These are phyloP conservation scores for Chaitophorus viminalis DNA, from an alignment of 2,888 invertebrate genomes.

Conservation along the genomic window DNA sequence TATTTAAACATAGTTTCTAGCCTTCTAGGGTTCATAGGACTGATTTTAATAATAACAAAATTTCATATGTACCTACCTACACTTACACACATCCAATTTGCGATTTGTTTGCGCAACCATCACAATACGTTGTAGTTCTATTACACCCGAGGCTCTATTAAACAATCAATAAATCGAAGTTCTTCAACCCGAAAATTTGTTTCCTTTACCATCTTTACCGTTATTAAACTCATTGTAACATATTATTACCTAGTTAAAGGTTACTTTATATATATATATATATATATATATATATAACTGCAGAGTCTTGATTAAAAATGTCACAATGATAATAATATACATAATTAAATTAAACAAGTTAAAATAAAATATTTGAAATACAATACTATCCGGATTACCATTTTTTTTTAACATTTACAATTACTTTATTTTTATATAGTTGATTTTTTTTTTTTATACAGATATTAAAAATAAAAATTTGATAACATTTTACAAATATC, in stretches of 20 bases:
- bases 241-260: no score
- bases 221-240: background rate
- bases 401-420: background rate
- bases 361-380: no score
- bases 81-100: background rate
- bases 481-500: no score
- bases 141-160: background rate
- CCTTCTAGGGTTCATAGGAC: background rate
- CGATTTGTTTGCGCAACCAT: background rate
- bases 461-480: background rate
- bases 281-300: no score
- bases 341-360: background rate
- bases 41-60: background rate
- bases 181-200: slow-evolving; percentile 3
- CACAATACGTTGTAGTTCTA: background rate
- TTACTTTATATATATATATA: no score
- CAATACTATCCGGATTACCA: no score
- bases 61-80: background rate
- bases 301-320: background rate
- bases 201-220: background rate
- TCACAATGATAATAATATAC: background rate
- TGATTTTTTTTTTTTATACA: background rate
- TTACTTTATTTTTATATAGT: background rate
- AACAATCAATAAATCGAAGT: slow-evolving; percentile 3
- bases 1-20: background rate